A percentile compares a stretch with the other conserved stretches of the same genome.
Conservation (phyloP, 2,888 invertebrate species). For the Tachystola acroxantha region DNA sequence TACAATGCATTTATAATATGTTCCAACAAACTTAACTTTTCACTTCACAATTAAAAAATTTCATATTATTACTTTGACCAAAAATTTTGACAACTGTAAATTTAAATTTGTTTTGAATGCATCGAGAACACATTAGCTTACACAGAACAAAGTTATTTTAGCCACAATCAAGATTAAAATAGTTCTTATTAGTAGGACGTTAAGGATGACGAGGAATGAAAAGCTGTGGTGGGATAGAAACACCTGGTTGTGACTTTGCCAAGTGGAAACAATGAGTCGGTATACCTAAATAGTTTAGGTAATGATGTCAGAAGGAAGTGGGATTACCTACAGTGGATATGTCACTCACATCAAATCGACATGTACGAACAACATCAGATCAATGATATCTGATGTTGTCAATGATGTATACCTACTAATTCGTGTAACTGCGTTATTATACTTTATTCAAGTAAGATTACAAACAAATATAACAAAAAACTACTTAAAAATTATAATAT, state of each 20-base stretch:
- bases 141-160: conserved; percentile 11
- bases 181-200: background rate
- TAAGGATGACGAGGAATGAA: background rate
- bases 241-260: conserved; percentile 35
- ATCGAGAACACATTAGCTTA: conserved; percentile 28
- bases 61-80: conserved; percentile 11
- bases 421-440: no score
- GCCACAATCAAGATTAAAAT: background rate
- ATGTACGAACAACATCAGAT: no score
- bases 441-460: no score
- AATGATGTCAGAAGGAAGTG: conserved; percentile 23
- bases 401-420: no score
- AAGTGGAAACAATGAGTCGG: conserved; percentile 43
- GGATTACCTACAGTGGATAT: conserved; percentile 10
- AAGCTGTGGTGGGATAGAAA: conserved; percentile 18
- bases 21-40: conserved; percentile 14
- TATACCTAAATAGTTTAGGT: conserved; percentile 34
- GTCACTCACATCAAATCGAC: no score
- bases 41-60: conserved; percentile 8
- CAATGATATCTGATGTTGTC: no score
- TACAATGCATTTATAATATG: conserved; percentile 40
- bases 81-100: conserved; percentile 5
- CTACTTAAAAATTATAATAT: no score
- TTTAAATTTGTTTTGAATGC: conserved; percentile 13
- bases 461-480: no score